Conservation (phyloP, 2,113 vertebrate species). For the Terrapene triunguis region DNA sequence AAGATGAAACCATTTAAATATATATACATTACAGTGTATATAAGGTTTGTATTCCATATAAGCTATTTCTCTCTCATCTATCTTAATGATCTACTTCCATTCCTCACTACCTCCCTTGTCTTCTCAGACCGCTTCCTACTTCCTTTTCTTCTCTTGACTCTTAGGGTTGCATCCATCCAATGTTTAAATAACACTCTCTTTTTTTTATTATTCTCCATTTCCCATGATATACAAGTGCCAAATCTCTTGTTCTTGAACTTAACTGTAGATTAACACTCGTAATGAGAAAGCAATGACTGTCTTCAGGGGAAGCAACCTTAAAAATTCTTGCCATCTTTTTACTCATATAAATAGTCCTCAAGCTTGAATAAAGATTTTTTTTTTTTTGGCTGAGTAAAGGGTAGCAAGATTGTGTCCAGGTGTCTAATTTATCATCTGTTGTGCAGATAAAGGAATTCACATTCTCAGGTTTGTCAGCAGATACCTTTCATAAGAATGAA, state of each 20-base stretch:
- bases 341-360: background rate
- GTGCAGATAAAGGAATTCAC: background rate
- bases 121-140: background rate
- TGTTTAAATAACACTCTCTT: background rate
- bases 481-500: background rate
- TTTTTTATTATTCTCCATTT: background rate
- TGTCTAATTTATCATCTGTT: background rate
- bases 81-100: background rate
- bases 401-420: background rate
- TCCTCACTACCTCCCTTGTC: background rate
- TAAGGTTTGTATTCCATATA: background rate
- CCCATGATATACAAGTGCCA: background rate
- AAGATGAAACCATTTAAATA: background rate
- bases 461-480: background rate
- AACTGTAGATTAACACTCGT: background rate
- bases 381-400: background rate
- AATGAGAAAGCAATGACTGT: fast-evolving
- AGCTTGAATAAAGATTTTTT: background rate
- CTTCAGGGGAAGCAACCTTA: background rate
- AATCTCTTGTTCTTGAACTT: background rate
- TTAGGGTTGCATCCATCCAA: background rate
- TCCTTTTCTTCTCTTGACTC: background rate
- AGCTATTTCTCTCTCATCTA: background rate
- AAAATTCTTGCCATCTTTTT: background rate
- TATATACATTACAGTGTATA: background rate